Conservation (phyloP, 2,888 invertebrate species). For the Lapara coniferarum region DNA sequence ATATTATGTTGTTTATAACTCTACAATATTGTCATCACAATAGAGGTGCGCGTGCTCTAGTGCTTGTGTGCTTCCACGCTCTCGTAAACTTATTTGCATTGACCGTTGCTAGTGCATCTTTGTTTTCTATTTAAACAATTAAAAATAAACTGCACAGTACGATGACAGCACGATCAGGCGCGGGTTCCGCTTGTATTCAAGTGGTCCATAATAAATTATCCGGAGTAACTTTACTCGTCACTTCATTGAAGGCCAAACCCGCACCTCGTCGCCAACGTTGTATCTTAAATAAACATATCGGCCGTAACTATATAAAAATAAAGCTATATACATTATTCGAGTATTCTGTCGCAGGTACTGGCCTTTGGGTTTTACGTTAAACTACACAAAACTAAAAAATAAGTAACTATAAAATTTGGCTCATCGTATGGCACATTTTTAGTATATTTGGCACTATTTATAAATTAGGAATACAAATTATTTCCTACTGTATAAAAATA, state of each 20-base stretch:
- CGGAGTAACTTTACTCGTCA: background rate
- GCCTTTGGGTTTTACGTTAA: conserved; percentile 54
- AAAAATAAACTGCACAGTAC: conserved; percentile 33
- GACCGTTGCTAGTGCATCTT: conserved; percentile 41
- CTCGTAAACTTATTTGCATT: conserved; percentile 39
- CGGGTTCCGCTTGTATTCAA: background rate
- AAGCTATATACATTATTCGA: conserved; percentile 56
- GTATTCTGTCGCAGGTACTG: conserved; percentile 80
- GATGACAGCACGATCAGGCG: background rate
- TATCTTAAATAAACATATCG: conserved; percentile 35
- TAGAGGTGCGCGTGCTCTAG: conserved; percentile 36
- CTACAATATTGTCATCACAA: conserved; percentile 68
- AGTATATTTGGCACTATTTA: conserved; percentile 50
- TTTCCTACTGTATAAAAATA: conserved; percentile 61
- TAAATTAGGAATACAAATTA: conserved; percentile 54
- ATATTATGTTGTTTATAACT: conserved; percentile 41
- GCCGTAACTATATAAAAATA: conserved; percentile 48
- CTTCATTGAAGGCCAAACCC: background rate
- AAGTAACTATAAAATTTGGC: conserved; percentile 27
- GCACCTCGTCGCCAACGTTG: conserved; percentile 21
- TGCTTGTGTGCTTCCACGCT: background rate
- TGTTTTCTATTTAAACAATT: conserved; percentile 17
- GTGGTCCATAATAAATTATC: background rate
- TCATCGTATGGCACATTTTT: conserved; percentile 33
- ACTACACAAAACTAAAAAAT: conserved; percentile 34